phyloP scores from a whole-genome alignment of 2,888 invertebrate species.

The Chaitophorus viminalis region DNA sequence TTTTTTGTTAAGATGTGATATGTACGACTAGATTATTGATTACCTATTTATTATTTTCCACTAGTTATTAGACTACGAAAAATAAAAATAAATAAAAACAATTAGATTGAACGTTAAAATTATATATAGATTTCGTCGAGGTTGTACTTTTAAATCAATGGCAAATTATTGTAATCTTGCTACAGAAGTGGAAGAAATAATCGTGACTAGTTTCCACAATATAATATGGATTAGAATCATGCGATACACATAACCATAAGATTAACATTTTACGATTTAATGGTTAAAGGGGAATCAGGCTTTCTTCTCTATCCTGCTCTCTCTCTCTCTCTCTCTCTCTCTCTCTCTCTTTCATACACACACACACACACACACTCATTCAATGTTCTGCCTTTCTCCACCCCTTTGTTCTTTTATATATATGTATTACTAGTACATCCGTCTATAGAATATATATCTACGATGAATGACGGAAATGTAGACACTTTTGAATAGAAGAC shows the following conservation, averaged over 20 bases:
- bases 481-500: background rate
- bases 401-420: background rate
- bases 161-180: slow-evolving; percentile 25
- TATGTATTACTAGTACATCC: background rate
- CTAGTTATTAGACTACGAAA: background rate
- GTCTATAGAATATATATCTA: background rate
- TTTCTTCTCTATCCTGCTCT: background rate
- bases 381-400: too few relatives aligned
- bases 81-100: background rate
- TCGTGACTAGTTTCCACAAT: slow-evolving; percentile 34
- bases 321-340: background rate
- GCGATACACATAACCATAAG: slow-evolving; percentile 1
- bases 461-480: slow-evolving; percentile 20
- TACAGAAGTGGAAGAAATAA: background rate
- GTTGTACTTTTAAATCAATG: slow-evolving; percentile 9
- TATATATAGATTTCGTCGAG: background rate
- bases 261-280: slow-evolving; percentile 56
- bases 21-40: too few relatives aligned
- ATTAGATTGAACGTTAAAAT: background rate
- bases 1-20: too few relatives aligned
- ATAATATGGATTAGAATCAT: slow-evolving; percentile 29
- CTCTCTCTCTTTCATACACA: too few relatives aligned
- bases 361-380: too few relatives aligned
- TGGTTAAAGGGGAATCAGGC: background rate
- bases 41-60: background rate